Percentiles rank a stretch among this genome's conserved stretches.
Evolutionary conservation across 2,888 invertebrate genomes (phyloP).

Genomic region (Drosophila sordidula): DNA sequence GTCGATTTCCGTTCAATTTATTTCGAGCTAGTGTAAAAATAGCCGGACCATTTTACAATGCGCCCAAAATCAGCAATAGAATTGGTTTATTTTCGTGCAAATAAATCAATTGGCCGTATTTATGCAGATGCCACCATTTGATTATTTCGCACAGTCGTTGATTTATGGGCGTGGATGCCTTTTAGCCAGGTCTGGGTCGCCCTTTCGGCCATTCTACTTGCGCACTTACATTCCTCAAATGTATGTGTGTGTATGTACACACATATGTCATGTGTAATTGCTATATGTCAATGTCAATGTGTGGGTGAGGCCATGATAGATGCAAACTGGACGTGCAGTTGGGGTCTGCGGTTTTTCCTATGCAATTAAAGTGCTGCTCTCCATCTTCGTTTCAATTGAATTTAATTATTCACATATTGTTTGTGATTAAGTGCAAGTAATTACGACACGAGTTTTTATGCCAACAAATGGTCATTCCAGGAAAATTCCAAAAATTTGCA

Average conservation of each 20-base stretch:
- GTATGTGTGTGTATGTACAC: slow-evolving; percentile 1
- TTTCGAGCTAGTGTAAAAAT: slow-evolving; percentile 61
- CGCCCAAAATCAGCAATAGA: slow-evolving; percentile 31
- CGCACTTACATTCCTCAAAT: slow-evolving; percentile 7
- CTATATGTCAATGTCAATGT: slow-evolving; percentile 74
- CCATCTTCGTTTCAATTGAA: slow-evolving; percentile 19
- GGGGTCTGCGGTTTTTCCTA: slow-evolving; percentile 24
- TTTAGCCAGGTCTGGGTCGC: slow-evolving; percentile 13
- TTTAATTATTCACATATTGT: slow-evolving; percentile 20
- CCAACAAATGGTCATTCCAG: neutral
- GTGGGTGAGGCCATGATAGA: slow-evolving; percentile 40
- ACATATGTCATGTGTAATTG: slow-evolving; percentile 71
- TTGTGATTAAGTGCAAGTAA: slow-evolving; percentile 15
- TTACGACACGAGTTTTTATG: neutral
- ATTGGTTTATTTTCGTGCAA: slow-evolving; percentile 65
- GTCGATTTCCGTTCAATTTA: slow-evolving; percentile 58
- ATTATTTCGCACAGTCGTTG: slow-evolving; percentile 76
- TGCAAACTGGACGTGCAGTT: slow-evolving; percentile 35
- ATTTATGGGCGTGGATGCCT: slow-evolving; percentile 53
- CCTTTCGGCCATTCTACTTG: slow-evolving; percentile 13
- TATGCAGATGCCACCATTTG: slow-evolving; percentile 77
- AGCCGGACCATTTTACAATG: slow-evolving; percentile 62
- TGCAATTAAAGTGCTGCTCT: slow-evolving; percentile 28
- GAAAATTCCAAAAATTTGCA: neutral
- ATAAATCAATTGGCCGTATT: slow-evolving; percentile 76